These are phyloP conservation scores for Ophioninae sp. DNA, from an alignment of 2,888 invertebrate genomes.

Conservation along the genomic window DNA sequence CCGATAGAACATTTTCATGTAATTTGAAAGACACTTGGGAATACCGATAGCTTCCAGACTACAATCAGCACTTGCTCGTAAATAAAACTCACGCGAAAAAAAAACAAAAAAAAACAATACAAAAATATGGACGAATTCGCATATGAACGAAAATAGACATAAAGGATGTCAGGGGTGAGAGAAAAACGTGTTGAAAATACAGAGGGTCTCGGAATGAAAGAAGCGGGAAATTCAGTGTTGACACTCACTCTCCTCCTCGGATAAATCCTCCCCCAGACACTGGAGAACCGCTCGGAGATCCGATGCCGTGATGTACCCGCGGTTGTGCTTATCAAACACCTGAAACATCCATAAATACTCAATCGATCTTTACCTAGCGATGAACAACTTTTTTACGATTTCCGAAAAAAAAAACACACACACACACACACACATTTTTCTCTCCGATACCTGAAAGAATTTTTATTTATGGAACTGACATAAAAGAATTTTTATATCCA, in stretches of 20 bases:
- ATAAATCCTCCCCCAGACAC: conserved; percentile 93
- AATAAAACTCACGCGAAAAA: background rate
- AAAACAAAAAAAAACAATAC: too few species aligned
- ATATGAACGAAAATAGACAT: background rate
- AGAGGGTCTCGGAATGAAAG: conserved; percentile 10
- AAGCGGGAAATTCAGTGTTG: background rate
- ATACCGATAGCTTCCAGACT: background rate
- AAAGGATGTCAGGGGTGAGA: conserved; percentile 8
- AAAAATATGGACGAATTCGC: background rate
- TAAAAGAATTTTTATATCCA: too few species aligned
- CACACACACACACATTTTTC: background rate
- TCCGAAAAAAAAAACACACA: background rate
- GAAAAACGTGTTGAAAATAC: conserved; percentile 32
- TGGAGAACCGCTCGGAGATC: conserved; percentile 93
- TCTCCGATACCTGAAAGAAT: background rate
- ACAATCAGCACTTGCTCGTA: background rate
- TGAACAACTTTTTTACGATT: conserved; percentile 12
- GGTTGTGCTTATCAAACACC: conserved; percentile 93
- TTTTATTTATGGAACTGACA: too few species aligned
- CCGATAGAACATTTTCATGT: background rate
- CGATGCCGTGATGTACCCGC: conserved; percentile 95
- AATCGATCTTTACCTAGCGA: background rate
- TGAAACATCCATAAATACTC: conserved; percentile 70
- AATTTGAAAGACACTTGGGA: background rate
- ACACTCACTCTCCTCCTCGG: conserved; percentile 93